Percentiles rank a stretch among this genome's conserved stretches.
phyloP scores from a whole-genome alignment of 2,113 vertebrate genomes.

The Antechinus flavipes region DNA sequence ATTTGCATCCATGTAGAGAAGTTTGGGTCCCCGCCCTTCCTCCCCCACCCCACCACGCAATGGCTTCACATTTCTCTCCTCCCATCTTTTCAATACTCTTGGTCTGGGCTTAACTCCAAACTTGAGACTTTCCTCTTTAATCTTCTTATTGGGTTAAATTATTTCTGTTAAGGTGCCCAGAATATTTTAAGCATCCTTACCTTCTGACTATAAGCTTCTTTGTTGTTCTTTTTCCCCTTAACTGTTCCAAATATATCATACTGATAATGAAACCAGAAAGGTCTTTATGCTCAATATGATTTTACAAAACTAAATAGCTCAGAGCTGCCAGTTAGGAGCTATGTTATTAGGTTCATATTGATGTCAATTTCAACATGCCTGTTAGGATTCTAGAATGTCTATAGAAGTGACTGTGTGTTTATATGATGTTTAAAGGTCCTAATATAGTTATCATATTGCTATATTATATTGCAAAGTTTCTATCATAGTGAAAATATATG shows the following conservation, averaged over 20 bases:
- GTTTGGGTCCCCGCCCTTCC: neutral
- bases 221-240: slow-evolving; percentile 47
- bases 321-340: slow-evolving; percentile 38
- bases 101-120: slow-evolving; percentile 51
- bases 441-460: neutral
- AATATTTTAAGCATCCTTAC: slow-evolving; percentile 61
- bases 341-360: slow-evolving; percentile 54
- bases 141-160: slow-evolving; percentile 67
- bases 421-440: neutral
- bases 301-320: slow-evolving; percentile 40
- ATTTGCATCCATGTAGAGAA: neutral
- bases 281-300: slow-evolving; percentile 61
- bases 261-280: slow-evolving; percentile 54
- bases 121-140: neutral
- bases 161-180: slow-evolving; percentile 63
- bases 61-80: slow-evolving; percentile 3
- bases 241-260: slow-evolving; percentile 68
- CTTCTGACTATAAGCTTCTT: slow-evolving; percentile 62
- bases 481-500: neutral
- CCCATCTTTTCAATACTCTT: slow-evolving; percentile 58
- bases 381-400: slow-evolving; percentile 34
- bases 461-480: neutral
- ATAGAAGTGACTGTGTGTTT: slow-evolving; percentile 31
- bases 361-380: slow-evolving; percentile 46
- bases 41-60: neutral